Evolutionary conservation across 2,113 vertebrate genomes (phyloP).

Genomic region (Hypomesus transpacificus): DNA sequence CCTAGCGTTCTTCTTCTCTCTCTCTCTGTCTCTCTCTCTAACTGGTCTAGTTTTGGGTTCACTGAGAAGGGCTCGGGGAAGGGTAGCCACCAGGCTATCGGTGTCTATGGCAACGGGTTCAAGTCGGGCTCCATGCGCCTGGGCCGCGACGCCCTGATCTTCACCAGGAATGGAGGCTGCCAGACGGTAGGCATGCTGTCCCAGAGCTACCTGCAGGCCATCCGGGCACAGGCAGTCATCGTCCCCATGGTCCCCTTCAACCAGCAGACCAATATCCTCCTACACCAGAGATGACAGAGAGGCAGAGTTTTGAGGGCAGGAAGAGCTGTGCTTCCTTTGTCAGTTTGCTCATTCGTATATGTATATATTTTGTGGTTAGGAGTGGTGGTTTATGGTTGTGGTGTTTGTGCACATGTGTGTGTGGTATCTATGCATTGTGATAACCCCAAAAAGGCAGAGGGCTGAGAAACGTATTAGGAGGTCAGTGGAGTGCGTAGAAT

Average conservation of each 20-base stretch:
- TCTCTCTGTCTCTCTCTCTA: neutral
- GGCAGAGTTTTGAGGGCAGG: neutral
- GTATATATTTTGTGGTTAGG: neutral
- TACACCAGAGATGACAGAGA: neutral
- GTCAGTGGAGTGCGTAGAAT: no score
- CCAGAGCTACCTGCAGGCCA: slow-evolving; percentile 74
- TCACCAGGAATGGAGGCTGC: slow-evolving; percentile 79
- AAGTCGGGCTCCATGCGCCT: slow-evolving; percentile 81
- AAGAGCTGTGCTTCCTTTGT: neutral
- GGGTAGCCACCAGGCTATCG: slow-evolving; percentile 68
- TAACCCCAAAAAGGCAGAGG: neutral
- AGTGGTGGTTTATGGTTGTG: slow-evolving; percentile 1
- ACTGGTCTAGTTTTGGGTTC: slow-evolving; percentile 75
- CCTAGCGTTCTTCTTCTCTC: neutral
- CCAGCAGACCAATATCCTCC: slow-evolving; percentile 80
- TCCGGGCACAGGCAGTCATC: slow-evolving; percentile 77
- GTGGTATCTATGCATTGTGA: neutral
- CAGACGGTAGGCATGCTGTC: slow-evolving; percentile 78
- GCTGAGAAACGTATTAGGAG: no score
- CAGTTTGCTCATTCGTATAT: neutral
- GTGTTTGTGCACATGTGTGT: neutral
- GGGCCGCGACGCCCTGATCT: slow-evolving; percentile 79
- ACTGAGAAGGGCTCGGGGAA: slow-evolving; percentile 73
- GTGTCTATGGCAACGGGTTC: slow-evolving; percentile 81
- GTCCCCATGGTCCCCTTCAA: slow-evolving; percentile 80